Conservation (phyloP, 2,888 invertebrate genomes). For the Athetis lepigone region DNA sequence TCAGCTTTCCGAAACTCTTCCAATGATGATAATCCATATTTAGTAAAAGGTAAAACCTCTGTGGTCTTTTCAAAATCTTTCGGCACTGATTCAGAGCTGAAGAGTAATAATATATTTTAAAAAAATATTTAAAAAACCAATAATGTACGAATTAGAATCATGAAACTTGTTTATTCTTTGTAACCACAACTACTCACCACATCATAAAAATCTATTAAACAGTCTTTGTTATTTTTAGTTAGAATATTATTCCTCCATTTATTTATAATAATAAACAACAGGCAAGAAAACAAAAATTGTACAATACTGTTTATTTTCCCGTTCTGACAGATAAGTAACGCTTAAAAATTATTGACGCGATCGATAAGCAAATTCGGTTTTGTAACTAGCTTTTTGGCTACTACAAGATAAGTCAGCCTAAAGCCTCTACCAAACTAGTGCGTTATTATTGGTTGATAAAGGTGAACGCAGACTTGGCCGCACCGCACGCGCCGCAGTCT, state of each 20-base stretch:
- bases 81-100: conserved; percentile 80
- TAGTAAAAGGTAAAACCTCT: conserved; percentile 82
- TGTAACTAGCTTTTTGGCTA: neutral
- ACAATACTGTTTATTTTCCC: conserved; percentile 44
- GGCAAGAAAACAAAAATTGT: conserved; percentile 47
- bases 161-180: neutral
- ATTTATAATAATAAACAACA: neutral
- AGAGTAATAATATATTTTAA: conserved; percentile 23
- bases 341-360: conserved; percentile 20
- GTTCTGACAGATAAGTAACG: conserved; percentile 37
- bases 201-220: conserved; percentile 42
- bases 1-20: conserved; percentile 83
- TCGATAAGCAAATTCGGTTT: conserved; percentile 29
- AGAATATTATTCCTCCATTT: neutral
- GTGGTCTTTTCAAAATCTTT: conserved; percentile 83
- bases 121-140: neutral
- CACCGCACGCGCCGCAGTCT: no score
- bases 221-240: conserved; percentile 19
- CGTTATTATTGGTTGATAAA: no score
- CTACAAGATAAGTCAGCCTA: no score
- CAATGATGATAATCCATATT: conserved; percentile 84
- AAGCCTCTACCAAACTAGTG: no score
- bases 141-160: neutral
- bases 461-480: no score
- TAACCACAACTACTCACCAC: conserved; percentile 43